phyloP scores from a whole-genome alignment of 2,797 vertebrate genomes.

The Hylomyscus alleni region DNA sequence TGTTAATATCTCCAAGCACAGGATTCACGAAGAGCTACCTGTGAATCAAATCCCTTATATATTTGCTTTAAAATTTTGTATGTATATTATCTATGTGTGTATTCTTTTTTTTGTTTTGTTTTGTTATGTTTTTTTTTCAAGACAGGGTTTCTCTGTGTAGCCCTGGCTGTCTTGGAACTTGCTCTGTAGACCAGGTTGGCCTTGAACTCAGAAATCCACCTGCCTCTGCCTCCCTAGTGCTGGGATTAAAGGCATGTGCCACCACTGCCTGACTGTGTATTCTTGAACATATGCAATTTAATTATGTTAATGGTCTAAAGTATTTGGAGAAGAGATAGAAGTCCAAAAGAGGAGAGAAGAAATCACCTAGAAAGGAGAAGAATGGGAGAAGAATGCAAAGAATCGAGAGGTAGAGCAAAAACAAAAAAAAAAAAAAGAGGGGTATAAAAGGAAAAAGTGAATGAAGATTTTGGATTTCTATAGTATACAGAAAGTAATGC shows the following conservation, averaged over 20 bases:
- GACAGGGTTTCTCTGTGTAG: too few species aligned
- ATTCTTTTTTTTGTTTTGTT: too few species aligned
- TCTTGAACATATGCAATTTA: background rate
- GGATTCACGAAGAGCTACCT: background rate
- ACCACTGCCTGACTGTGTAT: too few species aligned
- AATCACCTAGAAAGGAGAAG: background rate
- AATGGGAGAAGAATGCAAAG: background rate
- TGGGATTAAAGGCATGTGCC: too few species aligned
- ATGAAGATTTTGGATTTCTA: background rate
- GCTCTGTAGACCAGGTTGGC: too few species aligned
- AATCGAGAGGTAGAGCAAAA: background rate
- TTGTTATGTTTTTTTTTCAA: too few species aligned
- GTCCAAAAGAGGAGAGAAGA: background rate
- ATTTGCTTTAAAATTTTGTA: background rate
- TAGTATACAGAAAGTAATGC: background rate
- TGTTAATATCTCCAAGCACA: background rate
- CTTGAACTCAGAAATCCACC: too few species aligned
- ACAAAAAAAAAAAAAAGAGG: too few species aligned
- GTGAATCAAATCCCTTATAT: background rate
- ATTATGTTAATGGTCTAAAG: background rate
- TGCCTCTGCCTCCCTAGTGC: too few species aligned
- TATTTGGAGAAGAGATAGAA: background rate
- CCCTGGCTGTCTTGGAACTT: too few species aligned
- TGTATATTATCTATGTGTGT: too few species aligned
- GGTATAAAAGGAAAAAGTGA: background rate